phyloP scores from a whole-genome alignment of 2,797 vertebrate species.

The Myotis planiceps region DNA sequence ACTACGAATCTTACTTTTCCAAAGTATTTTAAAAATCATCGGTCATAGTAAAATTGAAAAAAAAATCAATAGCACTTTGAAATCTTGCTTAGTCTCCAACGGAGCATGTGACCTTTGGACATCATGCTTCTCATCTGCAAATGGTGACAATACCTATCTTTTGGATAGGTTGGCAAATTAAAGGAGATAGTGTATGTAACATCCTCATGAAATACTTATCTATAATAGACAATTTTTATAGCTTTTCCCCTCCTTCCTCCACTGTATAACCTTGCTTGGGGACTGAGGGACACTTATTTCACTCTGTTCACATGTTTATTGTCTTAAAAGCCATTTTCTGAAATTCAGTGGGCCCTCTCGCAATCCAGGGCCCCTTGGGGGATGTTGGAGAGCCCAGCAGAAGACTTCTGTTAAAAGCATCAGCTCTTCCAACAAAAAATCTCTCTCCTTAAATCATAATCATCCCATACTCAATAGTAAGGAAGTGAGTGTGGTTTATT shows the following conservation, averaged over 20 bases:
- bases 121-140: not conserved
- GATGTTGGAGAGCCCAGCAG: not conserved
- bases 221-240: not conserved
- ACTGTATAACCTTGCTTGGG: not conserved
- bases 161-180: not conserved
- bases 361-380: too few relatives aligned
- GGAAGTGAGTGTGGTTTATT: not conserved
- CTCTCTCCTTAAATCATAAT: not conserved
- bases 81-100: not conserved
- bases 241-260: not conserved
- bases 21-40: not conserved
- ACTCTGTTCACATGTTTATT: not conserved
- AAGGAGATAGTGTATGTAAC: not conserved
- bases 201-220: not conserved
- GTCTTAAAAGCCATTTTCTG: not conserved
- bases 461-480: not conserved
- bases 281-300: not conserved
- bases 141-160: not conserved
- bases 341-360: not conserved
- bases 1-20: not conserved
- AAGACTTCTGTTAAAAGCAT: not conserved
- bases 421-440: not conserved
- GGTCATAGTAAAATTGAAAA: not conserved
- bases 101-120: not conserved
- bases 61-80: not conserved